Conservation (phyloP, 2,797 vertebrate genomes). For the Cyprinodon diabolis region DNA sequence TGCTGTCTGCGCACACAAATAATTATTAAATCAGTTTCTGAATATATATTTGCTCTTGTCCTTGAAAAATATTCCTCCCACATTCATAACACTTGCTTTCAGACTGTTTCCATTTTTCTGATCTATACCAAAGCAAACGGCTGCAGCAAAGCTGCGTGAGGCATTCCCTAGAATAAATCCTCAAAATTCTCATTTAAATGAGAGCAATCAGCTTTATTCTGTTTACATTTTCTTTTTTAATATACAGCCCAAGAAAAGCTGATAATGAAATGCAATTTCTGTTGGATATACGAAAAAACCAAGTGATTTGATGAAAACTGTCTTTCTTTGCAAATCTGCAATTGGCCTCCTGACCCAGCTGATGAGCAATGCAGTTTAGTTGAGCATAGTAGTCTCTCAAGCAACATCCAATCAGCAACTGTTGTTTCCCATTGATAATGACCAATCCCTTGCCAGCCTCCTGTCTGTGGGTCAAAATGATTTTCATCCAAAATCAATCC, state of each 20-base stretch:
- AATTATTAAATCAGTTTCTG: constrained; percentile 27
- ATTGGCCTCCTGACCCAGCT: constrained; percentile 67
- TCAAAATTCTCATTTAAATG: neutral
- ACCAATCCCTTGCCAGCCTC: constrained; percentile 39
- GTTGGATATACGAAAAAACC: constrained; percentile 32
- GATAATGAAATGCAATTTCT: neutral
- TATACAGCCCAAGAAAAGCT: neutral
- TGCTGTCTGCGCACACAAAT: constrained; percentile 30
- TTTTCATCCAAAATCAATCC: constrained; percentile 76
- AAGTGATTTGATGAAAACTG: constrained; percentile 59
- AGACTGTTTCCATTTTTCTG: constrained; percentile 44
- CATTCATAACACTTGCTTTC: constrained; percentile 54
- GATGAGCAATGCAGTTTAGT: constrained; percentile 62
- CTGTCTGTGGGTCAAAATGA: constrained; percentile 66
- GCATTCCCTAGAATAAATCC: neutral
- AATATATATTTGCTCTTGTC: constrained; percentile 35
- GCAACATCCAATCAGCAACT: constrained; percentile 70
- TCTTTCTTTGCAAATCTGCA: constrained; percentile 58
- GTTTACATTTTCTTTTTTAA: neutral
- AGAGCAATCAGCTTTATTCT: neutral
- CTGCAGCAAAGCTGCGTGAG: constrained; percentile 25
- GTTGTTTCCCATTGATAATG: constrained; percentile 69
- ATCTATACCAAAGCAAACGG: constrained; percentile 62
- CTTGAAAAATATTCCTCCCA: constrained; percentile 62
- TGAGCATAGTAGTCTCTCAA: constrained; percentile 44